Evolutionary conservation across 2,113 vertebrate genomes (phyloP), one percentile per base, ranked within the genome.

Genomic region (Salvelinus sp.): DNA sequence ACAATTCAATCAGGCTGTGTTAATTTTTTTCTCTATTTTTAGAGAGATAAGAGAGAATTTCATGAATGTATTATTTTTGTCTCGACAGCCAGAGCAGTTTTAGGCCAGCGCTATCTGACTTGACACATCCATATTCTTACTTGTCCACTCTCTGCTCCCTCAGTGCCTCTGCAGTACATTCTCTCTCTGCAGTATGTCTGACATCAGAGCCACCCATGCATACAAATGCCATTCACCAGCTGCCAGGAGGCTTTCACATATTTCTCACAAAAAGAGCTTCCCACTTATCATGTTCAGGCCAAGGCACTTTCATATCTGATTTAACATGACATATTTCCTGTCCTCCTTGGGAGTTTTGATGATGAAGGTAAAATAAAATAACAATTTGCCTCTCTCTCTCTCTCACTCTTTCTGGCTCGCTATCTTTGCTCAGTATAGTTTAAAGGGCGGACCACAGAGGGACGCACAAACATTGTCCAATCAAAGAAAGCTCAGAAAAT

Each of bases 191-290:
- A 88, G 87, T 85, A 79, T 81, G 82, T 74, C 81, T 86, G 79
- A 65, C 82, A 77, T 81, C 80, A 80, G 76, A 85, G 65, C 58
- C 80, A 70, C 76, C 81, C 72, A 85, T 88, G 84, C 85, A 85
- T 84, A 85, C 82, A 80, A 81, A 90, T 86, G 77, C 84, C 79
- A 64, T 75, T 87, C 82, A 85, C 82, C 82, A 79, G 79, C 80
- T 88, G 84, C 77, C 63, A 27, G 33, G 76, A 69, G 67, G 68
- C 30, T 33, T 25, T 60, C 50, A 62, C 44, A 47, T 69, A 47
- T 75, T 70, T 18, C 16, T 44, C 14, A 12, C 48, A 27, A 28
- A 54, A 48, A 48, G 57, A 82, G 79, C 63, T 65, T 80, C 69
- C 75, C 66, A 70, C 84, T 85, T 68, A 86, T 81, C 78, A 74